A percentile compares a stretch with the other conserved stretches of the same genome.
These are phyloP conservation scores for Luffia ferchaultella DNA, from an alignment of 2,888 invertebrate genomes.

Conservation along the genomic window DNA sequence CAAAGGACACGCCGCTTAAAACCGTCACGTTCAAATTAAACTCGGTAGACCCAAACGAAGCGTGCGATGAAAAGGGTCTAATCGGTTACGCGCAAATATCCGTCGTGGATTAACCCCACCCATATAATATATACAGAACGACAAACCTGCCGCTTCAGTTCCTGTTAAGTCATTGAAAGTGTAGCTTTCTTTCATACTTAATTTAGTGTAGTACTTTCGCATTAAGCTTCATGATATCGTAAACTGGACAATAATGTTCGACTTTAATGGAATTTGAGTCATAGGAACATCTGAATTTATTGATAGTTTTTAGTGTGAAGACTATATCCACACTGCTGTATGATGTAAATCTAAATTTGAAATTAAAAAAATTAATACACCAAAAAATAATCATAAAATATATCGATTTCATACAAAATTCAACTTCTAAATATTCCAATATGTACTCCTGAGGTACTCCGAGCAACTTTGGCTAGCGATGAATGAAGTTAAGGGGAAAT, in stretches of 20 bases:
- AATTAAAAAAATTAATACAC: too few relatives aligned
- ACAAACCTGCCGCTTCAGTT: slow-evolving; percentile 5
- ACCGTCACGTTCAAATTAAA: slow-evolving; percentile 81
- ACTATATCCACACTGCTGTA: slow-evolving; percentile 1
- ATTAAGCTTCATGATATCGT: neutral
- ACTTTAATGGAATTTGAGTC: neutral
- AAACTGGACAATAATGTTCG: slow-evolving; percentile 4
- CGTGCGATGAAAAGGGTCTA: slow-evolving; percentile 92
- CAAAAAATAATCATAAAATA: too few relatives aligned
- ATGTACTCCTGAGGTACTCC: too few relatives aligned
- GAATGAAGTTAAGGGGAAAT: too few relatives aligned
- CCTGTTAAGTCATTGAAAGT: slow-evolving; percentile 3
- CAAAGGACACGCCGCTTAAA: slow-evolving; percentile 68
- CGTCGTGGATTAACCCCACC: slow-evolving; percentile 76
- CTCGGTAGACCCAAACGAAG: slow-evolving; percentile 72
- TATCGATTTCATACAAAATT: too few relatives aligned
- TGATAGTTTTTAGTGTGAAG: slow-evolving; percentile 1
- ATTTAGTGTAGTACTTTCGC: neutral
- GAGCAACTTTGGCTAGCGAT: too few relatives aligned
- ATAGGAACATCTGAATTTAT: neutral
- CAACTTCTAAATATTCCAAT: too few relatives aligned
- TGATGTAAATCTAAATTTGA: too few relatives aligned
- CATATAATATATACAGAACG: slow-evolving; percentile 2
- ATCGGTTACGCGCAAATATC: slow-evolving; percentile 98
- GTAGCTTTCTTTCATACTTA: neutral